phyloP scores from a whole-genome alignment of 2,797 vertebrate genomes.

The Enteromius unitaeniatus region DNA sequence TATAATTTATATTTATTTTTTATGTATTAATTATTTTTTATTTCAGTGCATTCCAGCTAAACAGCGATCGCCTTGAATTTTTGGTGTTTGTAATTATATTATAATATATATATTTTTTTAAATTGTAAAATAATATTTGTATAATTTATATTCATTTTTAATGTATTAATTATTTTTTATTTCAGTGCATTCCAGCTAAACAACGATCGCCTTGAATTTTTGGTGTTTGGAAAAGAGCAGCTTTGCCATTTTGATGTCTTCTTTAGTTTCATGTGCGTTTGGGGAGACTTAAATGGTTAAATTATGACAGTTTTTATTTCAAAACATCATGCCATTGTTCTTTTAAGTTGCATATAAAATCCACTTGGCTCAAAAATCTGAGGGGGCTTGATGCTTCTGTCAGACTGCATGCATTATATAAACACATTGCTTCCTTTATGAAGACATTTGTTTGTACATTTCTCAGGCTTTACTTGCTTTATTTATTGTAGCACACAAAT shows the following conservation, averaged over 20 bases:
- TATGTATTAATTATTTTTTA: background rate
- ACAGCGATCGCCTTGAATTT: background rate
- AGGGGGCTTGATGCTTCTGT: background rate
- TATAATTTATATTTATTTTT: background rate
- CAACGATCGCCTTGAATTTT: background rate
- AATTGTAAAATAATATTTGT: background rate
- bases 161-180: background rate
- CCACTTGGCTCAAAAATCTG: background rate
- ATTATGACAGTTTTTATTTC: background rate
- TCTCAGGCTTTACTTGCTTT: slow-evolving; percentile 12
- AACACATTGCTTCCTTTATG: slow-evolving; percentile 4
- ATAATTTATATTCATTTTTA: background rate
- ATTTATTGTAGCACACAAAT: slow-evolving; percentile 25
- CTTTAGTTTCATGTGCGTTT: background rate
- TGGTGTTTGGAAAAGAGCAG: background rate
- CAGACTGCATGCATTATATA: background rate
- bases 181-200: background rate
- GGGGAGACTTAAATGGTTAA: background rate
- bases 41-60: background rate
- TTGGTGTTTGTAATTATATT: no score
- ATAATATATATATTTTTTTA: no score
- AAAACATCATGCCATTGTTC: background rate
- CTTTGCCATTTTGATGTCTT: background rate
- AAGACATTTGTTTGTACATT: slow-evolving; percentile 31
- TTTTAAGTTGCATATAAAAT: background rate